These are phyloP conservation scores for Rhynchomys soricoides DNA, from an alignment of 2,113 vertebrate genomes.

Conservation along the genomic window DNA sequence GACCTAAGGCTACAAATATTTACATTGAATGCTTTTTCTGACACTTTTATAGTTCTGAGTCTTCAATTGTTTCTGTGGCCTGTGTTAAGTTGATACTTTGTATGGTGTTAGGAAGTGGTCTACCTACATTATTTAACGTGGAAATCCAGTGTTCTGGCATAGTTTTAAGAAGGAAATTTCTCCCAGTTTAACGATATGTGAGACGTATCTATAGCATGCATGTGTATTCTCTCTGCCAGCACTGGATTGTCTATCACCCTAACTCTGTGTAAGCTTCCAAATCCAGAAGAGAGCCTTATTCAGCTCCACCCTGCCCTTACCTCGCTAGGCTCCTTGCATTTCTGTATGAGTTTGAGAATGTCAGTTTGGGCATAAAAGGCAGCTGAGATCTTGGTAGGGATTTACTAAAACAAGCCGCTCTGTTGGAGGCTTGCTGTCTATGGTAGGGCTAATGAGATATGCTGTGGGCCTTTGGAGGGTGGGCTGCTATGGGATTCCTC, in stretches of 20 bases:
- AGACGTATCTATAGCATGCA: neutral
- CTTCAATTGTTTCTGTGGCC: neutral
- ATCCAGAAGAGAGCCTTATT: neutral
- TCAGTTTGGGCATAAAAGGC: neutral
- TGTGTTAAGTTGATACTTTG: conserved; percentile 17
- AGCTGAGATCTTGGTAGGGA: neutral
- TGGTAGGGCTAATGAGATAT: neutral
- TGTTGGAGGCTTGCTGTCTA: neutral
- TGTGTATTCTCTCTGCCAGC: neutral
- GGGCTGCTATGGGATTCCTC: neutral
- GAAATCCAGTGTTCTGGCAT: neutral
- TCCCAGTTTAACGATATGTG: neutral
- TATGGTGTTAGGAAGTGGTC: neutral
- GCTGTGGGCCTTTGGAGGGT: neutral
- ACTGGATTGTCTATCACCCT: neutral
- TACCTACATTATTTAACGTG: neutral
- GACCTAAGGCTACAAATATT: neutral
- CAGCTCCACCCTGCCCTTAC: neutral
- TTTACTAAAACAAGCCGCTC: neutral
- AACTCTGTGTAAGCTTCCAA: conserved; percentile 8
- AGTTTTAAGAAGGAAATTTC: conserved; percentile 13
- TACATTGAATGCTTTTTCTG: conserved; percentile 8
- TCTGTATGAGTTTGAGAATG: conserved; percentile 3
- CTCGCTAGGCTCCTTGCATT: neutral
- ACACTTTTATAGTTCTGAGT: neutral